A percentile compares a stretch with the other conserved stretches of the same genome.
These are phyloP conservation scores for Tricholaema leucomelas DNA, from an alignment of 2,113 vertebrate species.

Conservation along the genomic window DNA sequence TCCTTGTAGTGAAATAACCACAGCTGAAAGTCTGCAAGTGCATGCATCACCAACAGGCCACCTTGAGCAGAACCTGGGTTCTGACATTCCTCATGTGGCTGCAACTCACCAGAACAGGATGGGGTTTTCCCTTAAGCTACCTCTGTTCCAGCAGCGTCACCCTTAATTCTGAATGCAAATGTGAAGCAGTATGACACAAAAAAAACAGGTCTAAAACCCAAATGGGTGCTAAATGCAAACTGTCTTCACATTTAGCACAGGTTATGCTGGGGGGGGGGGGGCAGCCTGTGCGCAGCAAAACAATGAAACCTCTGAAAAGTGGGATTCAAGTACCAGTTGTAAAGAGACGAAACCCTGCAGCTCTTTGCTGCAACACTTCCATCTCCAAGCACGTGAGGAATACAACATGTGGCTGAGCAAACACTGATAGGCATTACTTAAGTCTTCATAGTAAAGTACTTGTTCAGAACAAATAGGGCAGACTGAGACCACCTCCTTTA, in stretches of 20 bases:
- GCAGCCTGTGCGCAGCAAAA: not conserved
- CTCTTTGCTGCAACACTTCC: not conserved
- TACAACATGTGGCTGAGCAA: not conserved
- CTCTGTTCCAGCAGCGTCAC: not conserved
- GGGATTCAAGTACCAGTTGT: not conserved
- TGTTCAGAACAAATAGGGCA: not conserved
- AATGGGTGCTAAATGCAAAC: not conserved
- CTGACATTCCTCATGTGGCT: not conserved
- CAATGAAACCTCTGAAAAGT: not conserved
- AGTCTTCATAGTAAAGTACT: not conserved
- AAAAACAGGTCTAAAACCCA: not conserved
- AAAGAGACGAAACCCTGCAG: not conserved
- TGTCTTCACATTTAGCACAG: not conserved
- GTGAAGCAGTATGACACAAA: not conserved
- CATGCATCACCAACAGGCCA: not conserved
- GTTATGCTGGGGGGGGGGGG: not conserved
- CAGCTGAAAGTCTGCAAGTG: not conserved
- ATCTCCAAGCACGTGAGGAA: not conserved
- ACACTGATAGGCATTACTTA: not conserved
- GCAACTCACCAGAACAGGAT: not conserved
- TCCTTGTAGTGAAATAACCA: not conserved
- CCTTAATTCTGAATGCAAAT: not conserved
- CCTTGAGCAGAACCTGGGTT: not conserved
- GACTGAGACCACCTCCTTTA: not conserved
- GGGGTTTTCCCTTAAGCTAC: not conserved